phyloP scores from a whole-genome alignment of 2,113 vertebrate species.

The Oryzias woworae region DNA sequence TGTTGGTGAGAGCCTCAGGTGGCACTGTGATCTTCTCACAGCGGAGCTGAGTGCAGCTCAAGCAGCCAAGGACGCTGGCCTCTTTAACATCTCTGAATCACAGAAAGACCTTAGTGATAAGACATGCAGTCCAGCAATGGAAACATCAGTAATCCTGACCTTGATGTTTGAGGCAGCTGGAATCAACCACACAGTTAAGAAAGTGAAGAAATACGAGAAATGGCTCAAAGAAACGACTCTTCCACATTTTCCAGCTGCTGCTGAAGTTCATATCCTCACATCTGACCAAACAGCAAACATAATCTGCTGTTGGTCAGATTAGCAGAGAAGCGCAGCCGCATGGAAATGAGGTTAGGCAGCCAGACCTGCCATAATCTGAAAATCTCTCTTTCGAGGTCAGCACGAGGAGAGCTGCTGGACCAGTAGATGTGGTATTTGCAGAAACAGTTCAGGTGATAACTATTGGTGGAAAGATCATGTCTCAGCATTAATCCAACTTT shows the following conservation, averaged over 20 bases:
- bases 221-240: not conserved
- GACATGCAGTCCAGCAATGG: not conserved
- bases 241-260: constrained; percentile 35
- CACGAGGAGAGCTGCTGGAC: constrained; percentile 6
- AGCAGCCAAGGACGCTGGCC: not conserved
- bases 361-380: constrained; percentile 50
- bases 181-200: not conserved
- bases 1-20: not conserved
- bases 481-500: too few species aligned
- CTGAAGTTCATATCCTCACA: constrained; percentile 24
- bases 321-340: constrained; percentile 54
- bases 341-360: constrained; percentile 63
- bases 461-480: not conserved
- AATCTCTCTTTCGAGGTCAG: constrained; percentile 68
- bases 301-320: constrained; percentile 72
- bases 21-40: not conserved
- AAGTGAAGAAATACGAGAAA: not conserved
- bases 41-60: not conserved
- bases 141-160: not conserved
- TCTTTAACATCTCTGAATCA: not conserved
- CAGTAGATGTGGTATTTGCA: not conserved
- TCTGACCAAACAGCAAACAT: constrained; percentile 41
- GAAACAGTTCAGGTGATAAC: not conserved
- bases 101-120: not conserved
- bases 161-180: not conserved